Percentiles rank a stretch among this genome's conserved stretches.
phyloP scores from a whole-genome alignment of 2,797 vertebrate species.

The Parauchenoglanis punctatus region DNA sequence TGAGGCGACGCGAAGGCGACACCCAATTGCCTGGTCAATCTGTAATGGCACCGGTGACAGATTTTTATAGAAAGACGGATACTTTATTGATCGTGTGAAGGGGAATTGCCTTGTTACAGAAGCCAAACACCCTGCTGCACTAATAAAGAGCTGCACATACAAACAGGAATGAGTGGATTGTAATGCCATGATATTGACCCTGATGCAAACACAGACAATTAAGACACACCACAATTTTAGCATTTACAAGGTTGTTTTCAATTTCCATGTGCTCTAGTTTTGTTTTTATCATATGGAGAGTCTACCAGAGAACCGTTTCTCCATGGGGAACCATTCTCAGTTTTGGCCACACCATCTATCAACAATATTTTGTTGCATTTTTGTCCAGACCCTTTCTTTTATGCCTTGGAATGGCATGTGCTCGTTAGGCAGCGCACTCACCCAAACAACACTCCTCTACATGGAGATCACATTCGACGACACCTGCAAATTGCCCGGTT shows the following conservation, averaged over 20 bases:
- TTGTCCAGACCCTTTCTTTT: slow-evolving; percentile 28
- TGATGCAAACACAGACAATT: background rate
- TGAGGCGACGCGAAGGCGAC: slow-evolving; percentile 20
- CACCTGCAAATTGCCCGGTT: background rate
- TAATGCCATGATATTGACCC: background rate
- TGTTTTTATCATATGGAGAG: background rate
- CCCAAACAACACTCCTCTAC: slow-evolving; percentile 46
- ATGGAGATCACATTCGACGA: slow-evolving; percentile 54
- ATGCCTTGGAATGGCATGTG: background rate
- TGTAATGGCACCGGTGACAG: background rate
- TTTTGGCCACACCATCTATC: slow-evolving; percentile 45
- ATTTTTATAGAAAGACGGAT: slow-evolving; percentile 19
- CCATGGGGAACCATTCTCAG: background rate
- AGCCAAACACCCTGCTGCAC: background rate
- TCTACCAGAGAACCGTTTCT: background rate
- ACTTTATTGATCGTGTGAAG: slow-evolving; percentile 10
- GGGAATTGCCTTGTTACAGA: background rate
- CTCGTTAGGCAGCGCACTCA: background rate
- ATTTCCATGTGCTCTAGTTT: background rate
- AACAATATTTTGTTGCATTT: slow-evolving; percentile 45
- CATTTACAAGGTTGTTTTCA: background rate
- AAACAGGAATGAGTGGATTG: background rate
- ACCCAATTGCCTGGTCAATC: background rate
- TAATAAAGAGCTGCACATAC: background rate
- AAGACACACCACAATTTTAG: background rate